Evolutionary conservation across 2,797 vertebrate species (phyloP).

Genomic region (Melanotaenia pygmaea): DNA sequence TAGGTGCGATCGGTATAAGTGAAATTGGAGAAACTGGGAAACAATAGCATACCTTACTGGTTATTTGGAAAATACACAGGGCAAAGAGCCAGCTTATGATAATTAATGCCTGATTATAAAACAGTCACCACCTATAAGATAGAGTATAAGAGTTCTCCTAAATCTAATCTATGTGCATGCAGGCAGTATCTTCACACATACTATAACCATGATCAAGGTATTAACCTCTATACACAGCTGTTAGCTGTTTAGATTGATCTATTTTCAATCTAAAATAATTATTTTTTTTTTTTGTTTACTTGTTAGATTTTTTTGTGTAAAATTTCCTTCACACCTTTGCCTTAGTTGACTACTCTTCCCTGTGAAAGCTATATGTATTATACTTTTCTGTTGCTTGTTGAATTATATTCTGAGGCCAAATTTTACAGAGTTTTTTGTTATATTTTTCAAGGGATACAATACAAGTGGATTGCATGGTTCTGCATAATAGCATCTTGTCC

Average conservation of each 20-base stretch:
- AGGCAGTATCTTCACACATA: not conserved
- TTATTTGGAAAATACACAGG: not conserved
- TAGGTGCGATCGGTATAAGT: too few relatives aligned
- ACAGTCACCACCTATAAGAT: not conserved
- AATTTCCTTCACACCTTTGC: not conserved
- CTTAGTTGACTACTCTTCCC: slow-evolving; percentile 5
- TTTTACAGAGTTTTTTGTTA: not conserved
- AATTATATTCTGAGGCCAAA: not conserved
- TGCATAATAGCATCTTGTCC: not conserved
- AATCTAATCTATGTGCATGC: not conserved
- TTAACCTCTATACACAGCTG: not conserved
- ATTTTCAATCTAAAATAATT: not conserved
- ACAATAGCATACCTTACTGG: not conserved
- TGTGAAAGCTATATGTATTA: not conserved
- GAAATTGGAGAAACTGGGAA: not conserved
- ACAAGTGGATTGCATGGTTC: not conserved
- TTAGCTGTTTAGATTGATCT: not conserved
- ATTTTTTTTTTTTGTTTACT: not conserved
- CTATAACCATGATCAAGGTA: not conserved
- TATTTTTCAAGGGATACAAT: not conserved
- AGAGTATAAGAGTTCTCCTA: not conserved
- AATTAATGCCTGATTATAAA: slow-evolving; percentile 1
- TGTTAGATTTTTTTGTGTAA: slow-evolving; percentile 5
- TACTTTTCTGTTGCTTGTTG: not conserved
- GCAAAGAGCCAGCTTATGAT: not conserved